phyloP scores from a whole-genome alignment of 1,140 invertebrate species.

The Drosophila nannoptera region DNA sequence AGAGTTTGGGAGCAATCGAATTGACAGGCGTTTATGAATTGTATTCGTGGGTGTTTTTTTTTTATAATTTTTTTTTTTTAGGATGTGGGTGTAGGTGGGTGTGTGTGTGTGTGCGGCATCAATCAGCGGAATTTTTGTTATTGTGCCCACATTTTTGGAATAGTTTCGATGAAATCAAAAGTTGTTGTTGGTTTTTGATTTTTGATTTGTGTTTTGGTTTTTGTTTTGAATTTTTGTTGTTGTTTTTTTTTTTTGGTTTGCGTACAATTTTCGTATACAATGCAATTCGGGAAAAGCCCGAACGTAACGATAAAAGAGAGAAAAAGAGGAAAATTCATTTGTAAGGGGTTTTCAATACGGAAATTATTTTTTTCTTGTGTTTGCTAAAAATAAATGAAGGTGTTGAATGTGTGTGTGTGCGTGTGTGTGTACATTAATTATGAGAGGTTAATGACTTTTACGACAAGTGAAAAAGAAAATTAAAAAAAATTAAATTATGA shows the following conservation, averaged over 20 bases:
- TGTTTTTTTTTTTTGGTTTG: not conserved
- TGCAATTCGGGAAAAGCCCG: conserved; percentile 48
- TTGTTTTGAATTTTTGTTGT: conserved; percentile 24
- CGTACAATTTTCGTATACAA: conserved; percentile 36
- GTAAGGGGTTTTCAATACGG: conserved; percentile 50
- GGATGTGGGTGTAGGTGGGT: conserved; percentile 22
- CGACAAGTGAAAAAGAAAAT: conserved; percentile 11
- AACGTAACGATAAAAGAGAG: conserved; percentile 63
- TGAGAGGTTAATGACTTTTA: conserved; percentile 19
- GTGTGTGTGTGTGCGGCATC: conserved; percentile 48
- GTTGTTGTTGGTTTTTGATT: conserved; percentile 29
- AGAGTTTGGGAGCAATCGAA: conserved; percentile 24
- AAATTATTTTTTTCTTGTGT: conserved; percentile 10
- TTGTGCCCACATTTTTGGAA: conserved; percentile 59
- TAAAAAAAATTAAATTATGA: conserved; percentile 5
- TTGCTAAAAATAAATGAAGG: conserved; percentile 35
- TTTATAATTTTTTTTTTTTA: conserved; percentile 7
- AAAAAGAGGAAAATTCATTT: conserved; percentile 70
- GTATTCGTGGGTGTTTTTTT: conserved; percentile 19
- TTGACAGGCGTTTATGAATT: conserved; percentile 39
- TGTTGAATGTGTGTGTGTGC: not conserved
- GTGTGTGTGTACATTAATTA: conserved; percentile 11
- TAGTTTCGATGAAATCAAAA: conserved; percentile 58
- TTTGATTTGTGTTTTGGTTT: conserved; percentile 21
- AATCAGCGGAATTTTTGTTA: conserved; percentile 41